These are phyloP conservation scores for Sturnira hondurensis DNA, from an alignment of 2,113 vertebrate species.

Conservation along the genomic window DNA sequence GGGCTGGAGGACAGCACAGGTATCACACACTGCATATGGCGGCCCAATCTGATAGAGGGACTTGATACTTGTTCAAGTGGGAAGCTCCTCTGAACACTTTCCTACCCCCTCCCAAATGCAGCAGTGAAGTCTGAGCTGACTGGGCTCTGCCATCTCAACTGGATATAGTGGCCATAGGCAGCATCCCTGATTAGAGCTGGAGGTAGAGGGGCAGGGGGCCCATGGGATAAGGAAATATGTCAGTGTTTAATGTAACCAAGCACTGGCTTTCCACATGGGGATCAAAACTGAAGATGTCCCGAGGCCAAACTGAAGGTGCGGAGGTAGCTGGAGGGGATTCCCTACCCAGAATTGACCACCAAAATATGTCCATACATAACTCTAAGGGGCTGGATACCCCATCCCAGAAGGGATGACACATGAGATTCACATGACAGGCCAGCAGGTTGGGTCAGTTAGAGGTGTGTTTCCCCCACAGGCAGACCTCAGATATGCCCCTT, in stretches of 20 bases:
- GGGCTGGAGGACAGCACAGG: neutral
- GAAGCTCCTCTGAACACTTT: neutral
- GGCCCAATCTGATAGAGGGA: neutral
- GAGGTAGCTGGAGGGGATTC: accelerated
- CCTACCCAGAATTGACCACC: accelerated
- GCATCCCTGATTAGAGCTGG: neutral
- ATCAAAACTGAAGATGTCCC: accelerated
- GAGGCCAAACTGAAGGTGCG: neutral
- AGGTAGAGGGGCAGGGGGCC: too few relatives aligned
- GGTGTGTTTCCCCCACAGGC: too few relatives aligned
- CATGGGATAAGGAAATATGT: too few relatives aligned
- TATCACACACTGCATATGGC: neutral
- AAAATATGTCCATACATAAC: accelerated
- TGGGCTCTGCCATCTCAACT: too few relatives aligned
- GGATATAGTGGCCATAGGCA: too few relatives aligned
- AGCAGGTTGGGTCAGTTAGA: accelerated
- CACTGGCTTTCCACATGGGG: accelerated
- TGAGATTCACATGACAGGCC: accelerated
- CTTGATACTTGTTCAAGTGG: accelerated
- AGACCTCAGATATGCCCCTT: neutral
- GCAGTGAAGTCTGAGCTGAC: neutral
- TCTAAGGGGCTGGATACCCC: too few relatives aligned
- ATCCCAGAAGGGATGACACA: accelerated
- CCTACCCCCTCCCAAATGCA: neutral
- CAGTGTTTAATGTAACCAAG: too few relatives aligned